A percentile compares a stretch with the other conserved stretches of the same genome.
Conservation (phyloP, 2,113 vertebrate genomes). For the Callipepla californica region DNA sequence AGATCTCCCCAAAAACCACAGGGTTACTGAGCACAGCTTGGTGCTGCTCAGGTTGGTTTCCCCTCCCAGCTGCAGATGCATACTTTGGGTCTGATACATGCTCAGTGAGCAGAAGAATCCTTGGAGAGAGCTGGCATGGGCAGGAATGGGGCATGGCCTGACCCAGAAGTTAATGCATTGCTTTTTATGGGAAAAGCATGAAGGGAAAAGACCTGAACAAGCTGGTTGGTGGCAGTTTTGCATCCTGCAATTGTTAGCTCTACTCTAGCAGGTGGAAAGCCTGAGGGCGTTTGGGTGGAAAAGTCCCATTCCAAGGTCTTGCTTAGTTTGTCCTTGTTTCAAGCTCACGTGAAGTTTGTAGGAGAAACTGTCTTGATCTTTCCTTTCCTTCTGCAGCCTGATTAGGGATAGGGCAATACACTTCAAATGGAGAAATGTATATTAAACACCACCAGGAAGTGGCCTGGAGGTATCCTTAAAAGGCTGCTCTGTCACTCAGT, state of each 20-base stretch:
- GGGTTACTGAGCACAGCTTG: accelerated
- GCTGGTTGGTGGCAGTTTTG: not conserved
- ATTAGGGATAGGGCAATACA: not conserved
- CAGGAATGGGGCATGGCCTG: not conserved
- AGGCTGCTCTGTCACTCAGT: not conserved
- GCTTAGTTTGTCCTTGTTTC: not conserved
- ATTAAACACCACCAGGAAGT: not conserved
- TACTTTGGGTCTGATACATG: not conserved
- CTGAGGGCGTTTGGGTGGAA: accelerated
- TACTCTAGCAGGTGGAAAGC: not conserved
- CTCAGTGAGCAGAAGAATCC: not conserved
- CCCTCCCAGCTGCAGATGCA: accelerated
- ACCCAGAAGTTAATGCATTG: not conserved
- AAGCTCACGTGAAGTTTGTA: not conserved
- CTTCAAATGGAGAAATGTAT: not conserved
- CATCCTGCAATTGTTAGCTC: not conserved
- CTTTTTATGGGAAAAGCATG: accelerated
- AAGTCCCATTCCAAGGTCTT: not conserved
- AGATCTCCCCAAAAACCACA: not conserved
- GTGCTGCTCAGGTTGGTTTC: accelerated
- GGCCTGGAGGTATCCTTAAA: not conserved
- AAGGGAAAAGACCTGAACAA: not conserved
- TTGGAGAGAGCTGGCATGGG: not conserved
- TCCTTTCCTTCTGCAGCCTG: not conserved
- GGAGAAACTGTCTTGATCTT: not conserved